These are phyloP conservation scores for Octopus sinensis DNA, from an alignment of 1,140 invertebrate species.

Conservation along the genomic window DNA sequence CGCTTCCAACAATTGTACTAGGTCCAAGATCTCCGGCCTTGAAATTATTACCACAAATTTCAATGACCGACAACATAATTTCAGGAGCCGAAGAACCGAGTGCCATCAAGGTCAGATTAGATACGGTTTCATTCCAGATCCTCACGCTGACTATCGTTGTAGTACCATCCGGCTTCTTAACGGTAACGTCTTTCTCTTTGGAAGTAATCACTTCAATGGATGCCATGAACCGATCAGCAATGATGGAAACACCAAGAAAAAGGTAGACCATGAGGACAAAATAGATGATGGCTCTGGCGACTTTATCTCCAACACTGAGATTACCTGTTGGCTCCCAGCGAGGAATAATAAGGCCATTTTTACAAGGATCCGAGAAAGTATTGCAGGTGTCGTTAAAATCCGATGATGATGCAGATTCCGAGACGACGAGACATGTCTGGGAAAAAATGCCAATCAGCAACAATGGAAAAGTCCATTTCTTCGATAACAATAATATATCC, in stretches of 20 bases:
- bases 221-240: slow-evolving; percentile 98
- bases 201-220: slow-evolving; percentile 99
- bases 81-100: slow-evolving; percentile 98
- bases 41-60: slow-evolving; percentile 63
- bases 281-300: slow-evolving; percentile 84
- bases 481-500: not conserved
- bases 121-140: slow-evolving; percentile 93
- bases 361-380: slow-evolving; percentile 36
- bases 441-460: slow-evolving; percentile 19
- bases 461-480: slow-evolving; percentile 3
- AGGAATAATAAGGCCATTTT: slow-evolving; percentile 50
- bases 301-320: slow-evolving; percentile 66
- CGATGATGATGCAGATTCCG: not conserved
- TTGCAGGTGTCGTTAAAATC: slow-evolving; percentile 26
- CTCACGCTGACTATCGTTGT: slow-evolving; percentile 77
- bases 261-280: slow-evolving; percentile 85
- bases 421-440: slow-evolving; percentile 10
- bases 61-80: slow-evolving; percentile 73
- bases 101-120: slow-evolving; percentile 97
- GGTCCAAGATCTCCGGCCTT: slow-evolving; percentile 94
- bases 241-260: slow-evolving; percentile 97
- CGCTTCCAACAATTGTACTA: slow-evolving; percentile 96
- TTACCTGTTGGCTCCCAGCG: slow-evolving; percentile 68
- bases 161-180: slow-evolving; percentile 75
- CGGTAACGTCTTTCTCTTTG: slow-evolving; percentile 85